Conservation (phyloP, 1,140 invertebrate species). For the Stenopsyche tienmushanensis region DNA sequence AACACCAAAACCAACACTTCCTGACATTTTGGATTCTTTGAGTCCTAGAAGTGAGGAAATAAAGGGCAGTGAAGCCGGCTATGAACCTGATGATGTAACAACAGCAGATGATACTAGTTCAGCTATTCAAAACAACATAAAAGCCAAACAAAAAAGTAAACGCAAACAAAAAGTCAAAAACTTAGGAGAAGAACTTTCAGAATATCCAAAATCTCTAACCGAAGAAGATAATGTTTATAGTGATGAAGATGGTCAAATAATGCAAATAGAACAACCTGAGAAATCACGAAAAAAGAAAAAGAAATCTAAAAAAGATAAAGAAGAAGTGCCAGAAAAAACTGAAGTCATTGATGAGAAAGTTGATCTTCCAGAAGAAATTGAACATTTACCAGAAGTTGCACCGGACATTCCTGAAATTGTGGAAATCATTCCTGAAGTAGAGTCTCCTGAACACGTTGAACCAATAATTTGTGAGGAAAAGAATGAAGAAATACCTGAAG, state of each 20-base stretch:
- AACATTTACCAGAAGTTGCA: constrained; percentile 43
- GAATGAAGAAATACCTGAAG: constrained; percentile 47
- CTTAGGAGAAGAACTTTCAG: constrained; percentile 47
- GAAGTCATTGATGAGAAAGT: constrained; percentile 41
- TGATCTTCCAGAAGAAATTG: constrained; percentile 45
- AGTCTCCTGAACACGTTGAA: constrained; percentile 44
- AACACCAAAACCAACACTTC: constrained; percentile 55
- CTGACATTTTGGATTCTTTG: constrained; percentile 52
- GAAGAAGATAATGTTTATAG: constrained; percentile 44
- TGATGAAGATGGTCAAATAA: constrained; percentile 42
- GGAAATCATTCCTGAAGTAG: constrained; percentile 46
- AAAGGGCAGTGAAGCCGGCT: constrained; percentile 53
- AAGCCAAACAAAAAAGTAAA: constrained; percentile 55
- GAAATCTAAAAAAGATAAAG: constrained; percentile 44
- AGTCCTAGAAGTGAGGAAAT: constrained; percentile 50
- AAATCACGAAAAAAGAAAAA: constrained; percentile 41
- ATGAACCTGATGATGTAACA: constrained; percentile 60
- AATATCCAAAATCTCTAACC: constrained; percentile 48
- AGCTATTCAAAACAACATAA: constrained; percentile 45
- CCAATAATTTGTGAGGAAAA: constrained; percentile 42
- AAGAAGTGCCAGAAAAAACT: constrained; percentile 40
- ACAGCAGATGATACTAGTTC: constrained; percentile 56
- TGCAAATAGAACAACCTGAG: constrained; percentile 15
- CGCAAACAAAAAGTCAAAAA: constrained; percentile 56
- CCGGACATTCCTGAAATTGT: neutral